Evolutionary conservation across 1,140 invertebrate species (phyloP), one percentile per base, ranked within the genome.

Genomic region (Eciton burchellii): DNA sequence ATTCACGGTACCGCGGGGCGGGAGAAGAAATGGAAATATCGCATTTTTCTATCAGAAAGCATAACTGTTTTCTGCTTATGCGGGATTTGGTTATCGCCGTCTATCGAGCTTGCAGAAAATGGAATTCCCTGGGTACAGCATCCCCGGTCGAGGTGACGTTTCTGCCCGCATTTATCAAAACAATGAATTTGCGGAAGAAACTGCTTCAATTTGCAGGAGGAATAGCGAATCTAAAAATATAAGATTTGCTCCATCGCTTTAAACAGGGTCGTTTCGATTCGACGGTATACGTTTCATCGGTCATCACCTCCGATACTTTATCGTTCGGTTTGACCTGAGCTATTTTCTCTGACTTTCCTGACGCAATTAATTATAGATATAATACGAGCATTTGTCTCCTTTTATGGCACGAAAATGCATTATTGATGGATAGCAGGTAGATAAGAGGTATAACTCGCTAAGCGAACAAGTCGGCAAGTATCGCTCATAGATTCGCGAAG

Each of bases 181-280:
- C 63, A 79, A 79, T 79, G 74, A 79, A 79, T 79, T 79, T 79
- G 74, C 74, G 56, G 62, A 79, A 79, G 74, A 63, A 79, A 63
- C 52, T 49, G 63, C 35, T 35, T 79, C 74, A 56, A 79, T 79
- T 79, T 79, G 56, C 52, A 79, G 63, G 21, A 26, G 43, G 9
- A 70, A 70, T 56, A 79, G 68, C 74, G 47, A 35, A 56, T 11
- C 21, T 12, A 16, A 26, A 79, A 79, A 79, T 56, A 45, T 35
- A 79, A 77, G 70, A 43, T 79, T 68, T 45, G 68, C 63, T 79
- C 63, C 63, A 43, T n/a, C 16, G 49, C 74, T 79, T 43, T 56
- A 63, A 56, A 79, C 70, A n/a, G n/a, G n/a, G 63, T 70, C 35
- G 49, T 57, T 79, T 43, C 52, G 41, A 79, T 79, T 79, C 63